phyloP scores from a whole-genome alignment of 1,140 invertebrate species.

The Pectinophora gossypiella region DNA sequence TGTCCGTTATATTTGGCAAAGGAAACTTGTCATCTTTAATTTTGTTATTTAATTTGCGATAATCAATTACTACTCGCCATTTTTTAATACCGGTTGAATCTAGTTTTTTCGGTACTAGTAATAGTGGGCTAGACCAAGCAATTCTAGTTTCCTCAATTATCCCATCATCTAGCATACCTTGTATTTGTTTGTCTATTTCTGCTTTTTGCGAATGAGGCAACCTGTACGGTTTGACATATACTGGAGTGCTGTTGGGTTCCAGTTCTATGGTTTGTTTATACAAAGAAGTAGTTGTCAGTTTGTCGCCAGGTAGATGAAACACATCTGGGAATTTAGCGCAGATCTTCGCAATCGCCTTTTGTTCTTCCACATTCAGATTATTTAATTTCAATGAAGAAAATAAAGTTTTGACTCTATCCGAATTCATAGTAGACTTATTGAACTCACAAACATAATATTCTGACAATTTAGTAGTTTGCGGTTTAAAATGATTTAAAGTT shows the following conservation, averaged over 20 bases:
- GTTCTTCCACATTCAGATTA: background rate
- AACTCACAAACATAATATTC: background rate
- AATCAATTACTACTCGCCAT: background rate
- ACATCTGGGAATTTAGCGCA: conserved; percentile 2
- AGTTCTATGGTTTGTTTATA: background rate
- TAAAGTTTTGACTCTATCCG: background rate
- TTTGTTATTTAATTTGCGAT: conserved; percentile 1
- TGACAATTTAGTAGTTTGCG: background rate
- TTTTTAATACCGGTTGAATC: background rate
- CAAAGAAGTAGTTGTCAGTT: background rate
- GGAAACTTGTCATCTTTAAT: conserved; percentile 3
- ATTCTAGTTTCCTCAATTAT: background rate
- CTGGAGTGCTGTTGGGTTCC: background rate
- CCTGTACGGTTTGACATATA: background rate
- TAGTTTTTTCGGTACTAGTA: conserved; percentile 1
- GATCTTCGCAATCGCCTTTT: conserved; percentile 2
- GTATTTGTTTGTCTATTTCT: conserved; percentile 1
- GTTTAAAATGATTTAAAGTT: background rate
- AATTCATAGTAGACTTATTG: background rate
- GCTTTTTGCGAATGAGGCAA: background rate
- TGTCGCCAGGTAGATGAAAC: background rate
- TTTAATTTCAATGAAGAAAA: background rate
- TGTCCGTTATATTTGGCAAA: background rate
- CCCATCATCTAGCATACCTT: background rate
- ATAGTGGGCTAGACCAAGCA: background rate